Evolutionary conservation across 1,140 invertebrate genomes (phyloP).

Genomic region (Philotrypesis tridentata): DNA sequence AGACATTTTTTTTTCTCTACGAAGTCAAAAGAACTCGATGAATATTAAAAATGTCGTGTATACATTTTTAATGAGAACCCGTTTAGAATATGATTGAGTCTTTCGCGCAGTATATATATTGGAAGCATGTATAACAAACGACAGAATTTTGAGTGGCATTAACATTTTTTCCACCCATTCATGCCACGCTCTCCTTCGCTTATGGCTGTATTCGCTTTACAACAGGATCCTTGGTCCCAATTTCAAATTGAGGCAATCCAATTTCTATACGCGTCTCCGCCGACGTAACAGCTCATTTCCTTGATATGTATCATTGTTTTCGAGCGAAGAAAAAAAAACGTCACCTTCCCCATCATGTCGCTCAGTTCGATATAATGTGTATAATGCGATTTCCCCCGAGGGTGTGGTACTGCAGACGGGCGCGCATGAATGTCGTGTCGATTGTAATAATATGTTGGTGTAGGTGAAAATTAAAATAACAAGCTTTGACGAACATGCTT

Average conservation of each 20-base stretch:
- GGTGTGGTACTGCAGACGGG: background rate
- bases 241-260: conserved; percentile 17
- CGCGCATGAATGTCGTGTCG: background rate
- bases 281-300: conserved; percentile 4
- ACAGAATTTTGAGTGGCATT: background rate
- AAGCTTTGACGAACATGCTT: conserved; percentile 2
- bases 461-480: background rate
- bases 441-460: no score
- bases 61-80: background rate
- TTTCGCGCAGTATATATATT: background rate
- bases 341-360: background rate
- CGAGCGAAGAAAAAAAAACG: background rate
- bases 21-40: background rate
- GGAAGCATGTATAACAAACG: background rate
- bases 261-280: conserved; percentile 7
- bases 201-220: background rate
- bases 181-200: background rate
- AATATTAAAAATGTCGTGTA: background rate
- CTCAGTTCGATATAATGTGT: background rate
- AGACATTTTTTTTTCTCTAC: background rate
- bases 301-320: conserved; percentile 30
- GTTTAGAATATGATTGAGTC: background rate
- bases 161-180: background rate
- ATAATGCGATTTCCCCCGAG: background rate
- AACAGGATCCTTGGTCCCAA: background rate